A percentile compares a stretch with the other conserved stretches of the same genome.
Conservation (phyloP, 2,888 invertebrate genomes). For the Cremastinae sp. region DNA sequence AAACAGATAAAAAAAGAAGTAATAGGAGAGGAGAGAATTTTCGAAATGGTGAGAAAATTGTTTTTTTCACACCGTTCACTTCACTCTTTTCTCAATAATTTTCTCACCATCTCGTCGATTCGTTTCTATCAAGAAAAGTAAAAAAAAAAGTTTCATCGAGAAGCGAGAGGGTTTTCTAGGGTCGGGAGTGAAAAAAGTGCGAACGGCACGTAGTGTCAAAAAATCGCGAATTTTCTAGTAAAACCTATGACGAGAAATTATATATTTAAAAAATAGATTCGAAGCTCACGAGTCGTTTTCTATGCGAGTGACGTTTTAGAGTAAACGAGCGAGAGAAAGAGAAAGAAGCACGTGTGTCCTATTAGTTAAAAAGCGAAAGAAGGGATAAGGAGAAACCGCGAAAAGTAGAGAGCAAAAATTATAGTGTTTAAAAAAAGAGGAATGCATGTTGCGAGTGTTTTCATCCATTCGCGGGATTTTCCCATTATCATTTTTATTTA, state of each 20-base stretch:
- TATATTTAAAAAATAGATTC: constrained; percentile 35
- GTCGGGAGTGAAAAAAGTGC: neutral
- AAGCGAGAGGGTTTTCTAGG: neutral
- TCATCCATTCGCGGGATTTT: constrained; percentile 39
- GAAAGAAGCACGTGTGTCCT: constrained; percentile 37
- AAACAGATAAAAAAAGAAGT: constrained; percentile 28
- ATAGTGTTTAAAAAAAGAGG: constrained; percentile 10
- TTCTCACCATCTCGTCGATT: constrained; percentile 14
- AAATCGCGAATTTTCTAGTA: constrained; percentile 39
- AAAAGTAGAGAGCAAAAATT: constrained; percentile 23
- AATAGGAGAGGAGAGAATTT: constrained; percentile 25
- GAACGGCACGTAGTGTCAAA: constrained; percentile 33
- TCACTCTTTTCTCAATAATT: neutral
- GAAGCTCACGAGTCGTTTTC: constrained; percentile 52
- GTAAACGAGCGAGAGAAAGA: constrained; percentile 12
- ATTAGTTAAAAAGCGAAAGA: constrained; percentile 12
- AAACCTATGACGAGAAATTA: constrained; percentile 28
- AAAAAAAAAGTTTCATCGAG: constrained; percentile 7
- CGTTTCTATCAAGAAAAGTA: neutral
- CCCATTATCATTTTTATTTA: neutral
- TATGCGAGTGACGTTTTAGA: constrained; percentile 45
- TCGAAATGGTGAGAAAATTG: constrained; percentile 38
- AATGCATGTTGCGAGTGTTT: constrained; percentile 38
- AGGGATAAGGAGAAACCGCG: constrained; percentile 16
- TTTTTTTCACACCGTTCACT: neutral